phyloP scores from a whole-genome alignment of 2,888 invertebrate species.

The Tenthredo amoena region DNA sequence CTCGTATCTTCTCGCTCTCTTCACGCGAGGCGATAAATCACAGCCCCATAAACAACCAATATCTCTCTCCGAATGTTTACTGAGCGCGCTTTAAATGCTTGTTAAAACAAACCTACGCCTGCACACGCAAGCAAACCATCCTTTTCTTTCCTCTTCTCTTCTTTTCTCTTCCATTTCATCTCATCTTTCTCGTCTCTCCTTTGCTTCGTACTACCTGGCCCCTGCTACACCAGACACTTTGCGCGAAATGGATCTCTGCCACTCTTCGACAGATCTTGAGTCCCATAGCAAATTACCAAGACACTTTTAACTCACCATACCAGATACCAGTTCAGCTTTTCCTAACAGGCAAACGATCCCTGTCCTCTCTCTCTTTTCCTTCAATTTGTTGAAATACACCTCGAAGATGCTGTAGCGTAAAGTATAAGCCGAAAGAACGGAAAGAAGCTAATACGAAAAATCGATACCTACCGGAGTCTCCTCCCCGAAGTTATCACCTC shows the following conservation, averaged over 20 bases:
- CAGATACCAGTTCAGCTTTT: background rate
- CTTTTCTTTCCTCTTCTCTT: slow-evolving; percentile 51
- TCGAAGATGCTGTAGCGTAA: background rate
- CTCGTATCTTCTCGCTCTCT: slow-evolving; percentile 31
- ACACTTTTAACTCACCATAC: background rate
- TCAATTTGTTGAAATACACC: background rate
- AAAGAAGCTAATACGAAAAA: background rate
- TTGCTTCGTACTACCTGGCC: background rate
- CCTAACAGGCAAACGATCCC: background rate
- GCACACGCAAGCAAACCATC: slow-evolving; percentile 60
- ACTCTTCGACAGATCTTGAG: slow-evolving; percentile 8
- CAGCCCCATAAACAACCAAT: slow-evolving; percentile 77
- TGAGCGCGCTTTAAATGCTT: slow-evolving; percentile 78
- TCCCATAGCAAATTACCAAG: background rate
- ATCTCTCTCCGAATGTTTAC: slow-evolving; percentile 78
- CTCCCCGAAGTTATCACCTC: slow-evolving; percentile 37
- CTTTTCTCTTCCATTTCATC: slow-evolving; percentile 8
- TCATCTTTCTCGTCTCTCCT: background rate
- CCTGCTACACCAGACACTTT: background rate
- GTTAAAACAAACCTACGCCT: slow-evolving; percentile 78
- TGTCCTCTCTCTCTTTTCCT: background rate
- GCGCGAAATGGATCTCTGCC: background rate
- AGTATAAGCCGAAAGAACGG: background rate
- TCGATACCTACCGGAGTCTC: background rate
- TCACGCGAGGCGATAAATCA: slow-evolving; percentile 76